Base-by-base conservation (phyloP, 2,888 invertebrate genomes). In the Lithophane leautieri region DNA sequence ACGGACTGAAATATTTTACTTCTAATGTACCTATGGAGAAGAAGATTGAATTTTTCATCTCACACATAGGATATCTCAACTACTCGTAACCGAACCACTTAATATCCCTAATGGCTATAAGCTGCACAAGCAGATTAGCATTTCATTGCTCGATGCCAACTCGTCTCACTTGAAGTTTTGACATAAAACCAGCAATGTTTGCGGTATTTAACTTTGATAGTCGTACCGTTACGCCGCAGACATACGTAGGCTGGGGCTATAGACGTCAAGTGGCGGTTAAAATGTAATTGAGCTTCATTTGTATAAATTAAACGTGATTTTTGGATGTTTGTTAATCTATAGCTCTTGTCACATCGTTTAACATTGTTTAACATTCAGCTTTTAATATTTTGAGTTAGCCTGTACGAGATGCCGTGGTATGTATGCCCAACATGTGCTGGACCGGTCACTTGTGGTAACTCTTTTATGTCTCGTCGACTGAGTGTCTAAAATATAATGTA, bases 131-230 rank as follows among this genome's bases (percentile, higher is more conserved):
- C 65, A 62, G 22, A 71, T 72, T 76, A 83, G 34, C 76, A 83
- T 76, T 83, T 80, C 62, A 83, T 63, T 63, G 84, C 66, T 76
- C 69, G 47, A 72, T 79, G 22, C 56, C 47, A 2, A 40, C 70
- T 47, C 47, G n/a, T 50, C 56, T 61, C 58, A 50, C 74, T 63
- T 60, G 34, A 75, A 75, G 69, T 73, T 78, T 66, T 52, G 83
- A 4, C 66, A 73, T 83, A 66, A 81, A 81, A 66, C 65, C 73
- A 47, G 79, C 58, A 69, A 73, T 79, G 63, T 11, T 68, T 68
- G 67, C 42, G 58, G 73, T 83, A 56, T 66, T 72, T 50, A 79
- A 78, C 56, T 69, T 82, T 70, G 25, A 83, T 69, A 70, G 76
- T 60, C 78, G n/a, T 60, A 28, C 34, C 34, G 34, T 34, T 34